Conservation (phyloP, 2,113 vertebrate genomes). For the Clarias gariepinus region DNA sequence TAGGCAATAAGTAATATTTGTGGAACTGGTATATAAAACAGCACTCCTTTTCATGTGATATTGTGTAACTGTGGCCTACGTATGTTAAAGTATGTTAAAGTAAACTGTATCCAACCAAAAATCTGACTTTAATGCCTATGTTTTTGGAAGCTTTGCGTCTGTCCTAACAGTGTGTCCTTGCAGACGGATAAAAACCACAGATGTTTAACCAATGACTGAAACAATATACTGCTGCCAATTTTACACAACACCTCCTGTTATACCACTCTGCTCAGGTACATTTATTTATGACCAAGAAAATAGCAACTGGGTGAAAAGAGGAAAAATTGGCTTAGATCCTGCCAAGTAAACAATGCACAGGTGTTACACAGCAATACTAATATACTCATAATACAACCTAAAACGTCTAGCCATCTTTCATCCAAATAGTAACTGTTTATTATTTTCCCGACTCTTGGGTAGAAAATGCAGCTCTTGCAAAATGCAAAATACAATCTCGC, state of each 20-base stretch:
- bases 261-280: not conserved
- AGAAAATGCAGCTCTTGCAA: conserved; percentile 27
- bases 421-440: not conserved
- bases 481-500: conserved; percentile 34
- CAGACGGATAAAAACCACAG: not conserved
- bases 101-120: not conserved
- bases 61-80: not conserved
- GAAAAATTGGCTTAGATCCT: not conserved
- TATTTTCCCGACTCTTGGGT: not conserved
- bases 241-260: not conserved
- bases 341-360: not conserved
- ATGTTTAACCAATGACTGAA: not conserved
- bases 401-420: not conserved
- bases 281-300: not conserved
- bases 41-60: too few species aligned
- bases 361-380: not conserved
- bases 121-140: not conserved
- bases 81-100: not conserved
- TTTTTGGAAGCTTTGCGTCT: not conserved
- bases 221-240: conserved; percentile 3
- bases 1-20: too few species aligned
- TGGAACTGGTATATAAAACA: too few species aligned
- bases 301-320: not conserved
- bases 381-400: not conserved
- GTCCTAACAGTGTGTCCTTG: not conserved